A percentile compares a stretch with the other conserved stretches of the same genome.
These are phyloP conservation scores for Plutomurus gul DNA, from an alignment of 1,140 invertebrate species.

Conservation along the genomic window DNA sequence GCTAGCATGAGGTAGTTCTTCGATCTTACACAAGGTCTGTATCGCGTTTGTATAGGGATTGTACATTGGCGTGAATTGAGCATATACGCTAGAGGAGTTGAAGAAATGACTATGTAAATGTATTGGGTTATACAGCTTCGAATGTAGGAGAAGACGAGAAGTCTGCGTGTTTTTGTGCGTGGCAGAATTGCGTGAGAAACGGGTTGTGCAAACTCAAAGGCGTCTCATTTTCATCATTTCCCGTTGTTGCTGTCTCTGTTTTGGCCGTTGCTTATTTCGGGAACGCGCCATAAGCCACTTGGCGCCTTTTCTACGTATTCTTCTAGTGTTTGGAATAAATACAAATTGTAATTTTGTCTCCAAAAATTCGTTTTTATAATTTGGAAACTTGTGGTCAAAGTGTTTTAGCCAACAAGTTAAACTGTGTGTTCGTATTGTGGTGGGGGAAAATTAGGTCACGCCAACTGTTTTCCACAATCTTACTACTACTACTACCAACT, in stretches of 20 bases:
- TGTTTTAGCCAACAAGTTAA: neutral
- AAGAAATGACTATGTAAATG: neutral
- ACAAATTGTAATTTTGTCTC: neutral
- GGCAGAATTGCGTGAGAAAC: conserved; percentile 11
- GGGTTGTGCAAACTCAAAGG: conserved; percentile 8
- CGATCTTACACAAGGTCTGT: conserved; percentile 4
- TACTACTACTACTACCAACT: neutral
- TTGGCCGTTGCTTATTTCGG: conserved; percentile 17
- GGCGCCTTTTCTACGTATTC: conserved; percentile 31
- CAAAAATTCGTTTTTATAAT: neutral
- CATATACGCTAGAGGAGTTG: neutral
- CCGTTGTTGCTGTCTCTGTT: conserved; percentile 19
- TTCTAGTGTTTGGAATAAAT: neutral
- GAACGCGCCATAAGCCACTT: conserved; percentile 32
- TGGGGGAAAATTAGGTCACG: neutral
- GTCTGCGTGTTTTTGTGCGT: neutral
- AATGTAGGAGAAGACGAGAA: neutral
- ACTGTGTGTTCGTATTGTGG: neutral
- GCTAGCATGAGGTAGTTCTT: conserved; percentile 11
- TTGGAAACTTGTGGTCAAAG: too few relatives aligned
- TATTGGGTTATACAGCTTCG: neutral
- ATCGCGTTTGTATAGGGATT: neutral
- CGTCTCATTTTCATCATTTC: conserved; percentile 23
- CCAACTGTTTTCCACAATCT: neutral
- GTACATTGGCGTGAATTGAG: neutral